A percentile compares a stretch with the other conserved stretches of the same genome.
Conservation (phyloP, 2,888 invertebrate genomes). For the Drosophila affinis region DNA sequence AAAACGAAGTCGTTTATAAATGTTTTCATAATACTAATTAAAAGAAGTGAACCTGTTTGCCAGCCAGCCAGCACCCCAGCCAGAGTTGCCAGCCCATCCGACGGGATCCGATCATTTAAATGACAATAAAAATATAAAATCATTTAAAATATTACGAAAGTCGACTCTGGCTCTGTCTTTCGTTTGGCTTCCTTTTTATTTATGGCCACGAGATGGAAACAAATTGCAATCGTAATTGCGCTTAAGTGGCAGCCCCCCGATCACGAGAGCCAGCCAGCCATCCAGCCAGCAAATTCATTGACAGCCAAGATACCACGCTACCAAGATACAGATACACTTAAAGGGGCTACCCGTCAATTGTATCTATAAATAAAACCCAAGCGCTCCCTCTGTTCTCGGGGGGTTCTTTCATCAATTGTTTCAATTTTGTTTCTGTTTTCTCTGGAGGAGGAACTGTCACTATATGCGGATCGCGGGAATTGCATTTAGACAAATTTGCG, state of each 20-base stretch:
- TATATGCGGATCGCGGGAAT: slow-evolving; percentile 13
- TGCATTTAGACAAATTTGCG: slow-evolving; percentile 39
- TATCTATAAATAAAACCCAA: slow-evolving; percentile 68
- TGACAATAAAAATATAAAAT: slow-evolving; percentile 70
- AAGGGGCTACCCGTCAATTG: slow-evolving; percentile 55
- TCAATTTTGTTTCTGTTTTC: slow-evolving; percentile 45
- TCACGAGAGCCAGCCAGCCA: slow-evolving; percentile 18
- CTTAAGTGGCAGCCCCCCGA: slow-evolving; percentile 65
- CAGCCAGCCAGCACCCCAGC: too few relatives aligned
- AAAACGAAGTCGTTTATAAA: slow-evolving; percentile 45
- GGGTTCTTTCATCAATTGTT: slow-evolving; percentile 46
- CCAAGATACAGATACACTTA: slow-evolving; percentile 11
- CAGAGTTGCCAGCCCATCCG: slow-evolving; percentile 47
- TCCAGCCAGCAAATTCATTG: slow-evolving; percentile 54
- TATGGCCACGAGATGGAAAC: slow-evolving; percentile 66
- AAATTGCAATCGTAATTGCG: slow-evolving; percentile 73
- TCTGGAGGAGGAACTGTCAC: slow-evolving; percentile 4
- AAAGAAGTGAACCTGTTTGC: slow-evolving; percentile 57
- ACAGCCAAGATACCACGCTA: slow-evolving; percentile 18
- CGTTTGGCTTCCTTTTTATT: slow-evolving; percentile 42
- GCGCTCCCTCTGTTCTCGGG: slow-evolving; percentile 5
- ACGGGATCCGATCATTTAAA: slow-evolving; percentile 48
- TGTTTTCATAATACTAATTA: slow-evolving; percentile 67
- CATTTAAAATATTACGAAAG: slow-evolving; percentile 71
- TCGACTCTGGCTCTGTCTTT: slow-evolving; percentile 3